Evolutionary conservation across 2,113 vertebrate genomes (phyloP).

Genomic region (Actinemys pallida): DNA sequence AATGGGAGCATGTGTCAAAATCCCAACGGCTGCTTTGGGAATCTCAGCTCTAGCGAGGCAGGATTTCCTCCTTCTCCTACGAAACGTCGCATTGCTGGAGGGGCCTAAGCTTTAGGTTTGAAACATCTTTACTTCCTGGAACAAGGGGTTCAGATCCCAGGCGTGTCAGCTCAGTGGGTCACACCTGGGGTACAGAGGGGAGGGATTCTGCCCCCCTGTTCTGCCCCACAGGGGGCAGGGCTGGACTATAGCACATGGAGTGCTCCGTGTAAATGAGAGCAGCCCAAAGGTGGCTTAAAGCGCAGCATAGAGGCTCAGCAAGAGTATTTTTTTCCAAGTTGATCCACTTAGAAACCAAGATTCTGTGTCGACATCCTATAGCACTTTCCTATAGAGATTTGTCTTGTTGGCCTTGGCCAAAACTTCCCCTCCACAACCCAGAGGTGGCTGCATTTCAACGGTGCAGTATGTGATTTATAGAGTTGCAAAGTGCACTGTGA

Average conservation of each 20-base stretch:
- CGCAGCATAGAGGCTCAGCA: neutral
- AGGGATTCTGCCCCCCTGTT: no score
- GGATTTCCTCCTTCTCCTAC: neutral
- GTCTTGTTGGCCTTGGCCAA: neutral
- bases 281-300: neutral
- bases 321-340: neutral
- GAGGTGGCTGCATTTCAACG: neutral
- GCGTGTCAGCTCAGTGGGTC: neutral
- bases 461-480: neutral
- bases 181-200: neutral
- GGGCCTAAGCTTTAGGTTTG: no score
- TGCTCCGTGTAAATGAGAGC: neutral
- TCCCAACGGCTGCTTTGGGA: neutral
- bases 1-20: neutral
- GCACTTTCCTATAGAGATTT: neutral
- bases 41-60: neutral
- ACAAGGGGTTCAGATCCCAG: neutral
- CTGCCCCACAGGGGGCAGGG: neutral
- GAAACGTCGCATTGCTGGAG: neutral
- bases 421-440: neutral
- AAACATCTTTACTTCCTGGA: neutral
- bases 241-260: neutral
- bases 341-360: neutral
- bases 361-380: neutral
- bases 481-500: neutral